Base-by-base conservation (phyloP, 2,888 invertebrate species). In the Zele albiditarsus region DNA sequence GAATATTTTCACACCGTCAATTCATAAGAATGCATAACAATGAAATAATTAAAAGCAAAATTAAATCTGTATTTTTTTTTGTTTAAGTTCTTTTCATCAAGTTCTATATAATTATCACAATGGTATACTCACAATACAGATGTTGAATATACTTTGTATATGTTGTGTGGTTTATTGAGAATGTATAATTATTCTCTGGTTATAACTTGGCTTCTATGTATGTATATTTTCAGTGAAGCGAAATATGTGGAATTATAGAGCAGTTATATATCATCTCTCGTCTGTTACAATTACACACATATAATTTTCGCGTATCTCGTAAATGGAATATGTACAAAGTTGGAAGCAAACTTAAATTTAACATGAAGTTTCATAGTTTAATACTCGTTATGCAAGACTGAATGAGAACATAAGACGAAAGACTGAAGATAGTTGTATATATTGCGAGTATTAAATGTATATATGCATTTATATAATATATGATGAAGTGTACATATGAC, bases 221-320 rank as follows among this genome's bases (percentile, higher is more conserved):
- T 46, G 14, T 46, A 46, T 16, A 46, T 46, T 46, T 46, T 46
- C 46, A 46, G 16, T n/a, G 2, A 46, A 16, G n/a, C 46, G 46
- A 46, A 33, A 46, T 46, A 16, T 46, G 46, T 46, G n/a, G n/a
- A n/a, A 46, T 46, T n/a, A 5, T n/a, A 16, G n/a, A n/a, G 6
- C 16, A 46, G 16, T 5, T 46, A 46, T 46, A 46, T 46, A 46
- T 46, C n/a, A 46, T 46, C 46, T n/a, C n/a, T 46, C n/a, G 46
- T 46, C n/a, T 46, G 46, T 46, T 46, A 46, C 46, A 46, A 46
- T 46, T 46, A 46, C 6, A 46, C n/a, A 46, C n/a, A 46, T n/a
- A 46, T 46, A 46, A 46, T 46, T 46, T 46, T n/a, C 46, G n/a
- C 46, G n/a, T 46, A 46, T 46, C 16, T 46, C 46, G 46, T n/a